phyloP scores from a whole-genome alignment of 2,888 invertebrate species.

The Lepidochrysops patricia region DNA sequence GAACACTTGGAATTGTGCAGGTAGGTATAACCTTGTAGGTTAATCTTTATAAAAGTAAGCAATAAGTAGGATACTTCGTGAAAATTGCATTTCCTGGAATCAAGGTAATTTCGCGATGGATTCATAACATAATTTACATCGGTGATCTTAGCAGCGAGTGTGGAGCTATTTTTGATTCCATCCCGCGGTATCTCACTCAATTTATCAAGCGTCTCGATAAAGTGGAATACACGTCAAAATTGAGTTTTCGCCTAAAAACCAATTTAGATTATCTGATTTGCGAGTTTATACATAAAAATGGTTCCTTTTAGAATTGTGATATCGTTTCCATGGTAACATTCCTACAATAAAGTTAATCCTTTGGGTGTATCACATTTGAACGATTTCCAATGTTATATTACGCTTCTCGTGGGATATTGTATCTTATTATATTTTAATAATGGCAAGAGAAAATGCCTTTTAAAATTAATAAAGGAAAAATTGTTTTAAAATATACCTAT shows the following conservation, averaged over 20 bases:
- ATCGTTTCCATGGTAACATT: constrained; percentile 11
- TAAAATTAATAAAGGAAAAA: no score
- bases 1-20: no score
- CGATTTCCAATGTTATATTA: no score
- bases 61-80: not conserved
- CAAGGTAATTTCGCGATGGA: constrained; percentile 10
- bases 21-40: no score
- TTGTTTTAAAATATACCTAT: no score
- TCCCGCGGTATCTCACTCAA: constrained; percentile 52
- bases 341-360: not conserved
- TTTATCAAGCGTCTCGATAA: constrained; percentile 64
- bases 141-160: constrained; percentile 20
- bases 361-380: no score
- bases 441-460: no score
- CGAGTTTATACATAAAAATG: constrained; percentile 50
- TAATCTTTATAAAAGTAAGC: no score
- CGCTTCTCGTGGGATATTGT: no score
- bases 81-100: constrained; percentile 19
- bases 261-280: constrained; percentile 71
- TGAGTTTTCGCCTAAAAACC: constrained; percentile 69
- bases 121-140: constrained; percentile 18
- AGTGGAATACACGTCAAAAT: constrained; percentile 67
- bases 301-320: constrained; percentile 21
- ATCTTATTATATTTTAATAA: no score
- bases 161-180: constrained; percentile 23